A percentile compares a stretch with the other conserved stretches of the same genome.
phyloP scores from a whole-genome alignment of 2,113 vertebrate genomes.

The Carassius auratus region DNA sequence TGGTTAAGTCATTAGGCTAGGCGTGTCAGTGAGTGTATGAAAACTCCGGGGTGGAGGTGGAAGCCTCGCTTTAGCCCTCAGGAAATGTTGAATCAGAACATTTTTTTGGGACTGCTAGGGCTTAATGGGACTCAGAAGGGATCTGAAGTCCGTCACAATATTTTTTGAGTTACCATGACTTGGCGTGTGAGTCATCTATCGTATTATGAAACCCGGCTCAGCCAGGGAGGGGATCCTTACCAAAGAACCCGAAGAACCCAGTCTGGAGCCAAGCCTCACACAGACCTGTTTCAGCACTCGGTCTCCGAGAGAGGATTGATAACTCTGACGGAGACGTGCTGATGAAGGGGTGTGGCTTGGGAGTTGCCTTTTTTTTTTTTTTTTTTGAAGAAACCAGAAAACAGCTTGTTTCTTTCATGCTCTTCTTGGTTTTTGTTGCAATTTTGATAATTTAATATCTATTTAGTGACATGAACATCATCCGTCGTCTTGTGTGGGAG shows the following conservation, averaged over 20 bases:
- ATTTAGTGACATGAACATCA: not conserved
- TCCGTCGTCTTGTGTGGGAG: not conserved
- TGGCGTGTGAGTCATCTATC: slow-evolving; percentile 59
- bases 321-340: not conserved
- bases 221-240: slow-evolving; percentile 48
- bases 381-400: not conserved
- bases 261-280: slow-evolving; percentile 39
- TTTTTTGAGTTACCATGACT: slow-evolving; percentile 65
- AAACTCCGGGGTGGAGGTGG: slow-evolving; percentile 61
- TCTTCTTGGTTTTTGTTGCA: slow-evolving; percentile 1
- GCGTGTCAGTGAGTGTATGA: slow-evolving; percentile 63
- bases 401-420: slow-evolving; percentile 16
- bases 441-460: not conserved
- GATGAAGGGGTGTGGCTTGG: slow-evolving; percentile 43
- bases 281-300: slow-evolving; percentile 19
- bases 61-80: slow-evolving; percentile 69
- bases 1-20: slow-evolving; percentile 80
- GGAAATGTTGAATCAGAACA: slow-evolving; percentile 76
- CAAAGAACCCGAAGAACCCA: slow-evolving; percentile 53
- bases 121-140: slow-evolving; percentile 54
- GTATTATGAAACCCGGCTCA: slow-evolving; percentile 52
- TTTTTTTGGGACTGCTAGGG: slow-evolving; percentile 48
- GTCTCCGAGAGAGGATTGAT: slow-evolving; percentile 5
- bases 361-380: slow-evolving; percentile 12
- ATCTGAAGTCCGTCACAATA: slow-evolving; percentile 58